These are phyloP conservation scores for Belonocnema kinseyi DNA, from an alignment of 1,140 invertebrate species.

Conservation along the genomic window DNA sequence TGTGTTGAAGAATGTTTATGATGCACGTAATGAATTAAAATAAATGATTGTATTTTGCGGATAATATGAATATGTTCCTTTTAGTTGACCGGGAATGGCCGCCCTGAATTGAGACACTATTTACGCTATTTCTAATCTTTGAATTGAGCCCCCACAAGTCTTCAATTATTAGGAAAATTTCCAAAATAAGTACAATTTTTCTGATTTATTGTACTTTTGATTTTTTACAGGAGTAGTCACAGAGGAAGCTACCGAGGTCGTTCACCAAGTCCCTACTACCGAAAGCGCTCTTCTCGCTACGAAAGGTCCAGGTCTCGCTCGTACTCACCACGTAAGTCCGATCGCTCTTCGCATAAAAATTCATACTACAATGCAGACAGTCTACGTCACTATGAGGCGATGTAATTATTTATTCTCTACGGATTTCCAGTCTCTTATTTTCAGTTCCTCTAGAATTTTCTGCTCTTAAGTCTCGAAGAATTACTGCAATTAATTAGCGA, in stretches of 20 bases:
- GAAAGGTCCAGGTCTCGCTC: constrained; percentile 88
- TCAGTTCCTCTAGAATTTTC: too few species aligned
- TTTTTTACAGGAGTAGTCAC: constrained; percentile 57
- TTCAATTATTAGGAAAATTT: not conserved
- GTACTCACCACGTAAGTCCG: constrained; percentile 89
- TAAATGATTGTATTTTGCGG: too few species aligned
- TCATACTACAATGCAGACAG: constrained; percentile 60
- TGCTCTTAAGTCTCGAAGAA: too few species aligned
- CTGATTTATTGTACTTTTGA: constrained; percentile 16
- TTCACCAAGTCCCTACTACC: constrained; percentile 81
- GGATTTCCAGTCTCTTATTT: not conserved
- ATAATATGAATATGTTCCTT: too few species aligned
- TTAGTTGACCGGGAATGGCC: too few species aligned
- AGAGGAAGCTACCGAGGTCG: constrained; percentile 74
- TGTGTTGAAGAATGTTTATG: too few species aligned
- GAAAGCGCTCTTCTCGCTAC: constrained; percentile 78
- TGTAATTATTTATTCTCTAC: not conserved
- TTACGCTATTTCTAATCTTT: too few species aligned
- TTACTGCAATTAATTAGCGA: too few species aligned
- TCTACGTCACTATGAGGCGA: constrained; percentile 60
- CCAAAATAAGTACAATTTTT: not conserved
- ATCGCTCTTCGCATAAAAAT: constrained; percentile 43
- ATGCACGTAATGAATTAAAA: too few species aligned
- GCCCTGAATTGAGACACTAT: too few species aligned
- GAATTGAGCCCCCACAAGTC: not conserved